A percentile compares a stretch with the other conserved stretches of the same genome.
Evolutionary conservation across 2,113 vertebrate genomes (phyloP).

Genomic region (Hymenochirus boettgeri): DNA sequence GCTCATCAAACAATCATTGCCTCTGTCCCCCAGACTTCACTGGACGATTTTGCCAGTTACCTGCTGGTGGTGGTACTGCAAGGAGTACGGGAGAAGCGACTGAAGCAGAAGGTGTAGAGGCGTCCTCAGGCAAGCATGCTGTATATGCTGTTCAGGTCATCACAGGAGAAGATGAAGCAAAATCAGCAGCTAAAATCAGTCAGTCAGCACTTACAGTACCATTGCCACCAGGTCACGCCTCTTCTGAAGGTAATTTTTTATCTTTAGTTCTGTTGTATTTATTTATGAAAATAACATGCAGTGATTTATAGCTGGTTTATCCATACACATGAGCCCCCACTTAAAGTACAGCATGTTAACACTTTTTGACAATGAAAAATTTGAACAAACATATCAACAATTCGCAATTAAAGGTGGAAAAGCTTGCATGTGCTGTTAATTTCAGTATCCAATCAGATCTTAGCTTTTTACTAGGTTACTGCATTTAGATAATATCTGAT

Average conservation of each 20-base stretch:
- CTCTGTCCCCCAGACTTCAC: conserved; percentile 82
- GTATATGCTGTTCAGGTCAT: conserved; percentile 72
- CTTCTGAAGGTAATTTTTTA: conserved; percentile 72
- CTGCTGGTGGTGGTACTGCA: conserved; percentile 39
- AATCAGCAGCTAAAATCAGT: conserved; percentile 58
- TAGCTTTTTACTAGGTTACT: too few relatives aligned
- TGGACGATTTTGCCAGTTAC: conserved; percentile 81
- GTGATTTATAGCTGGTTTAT: too few relatives aligned
- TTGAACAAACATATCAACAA: too few relatives aligned
- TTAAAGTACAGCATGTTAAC: too few relatives aligned
- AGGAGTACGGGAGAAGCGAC: conserved; percentile 11
- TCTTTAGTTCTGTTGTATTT: too few relatives aligned
- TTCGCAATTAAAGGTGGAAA: too few relatives aligned
- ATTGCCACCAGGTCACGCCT: conserved; percentile 70
- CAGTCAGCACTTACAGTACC: conserved; percentile 77
- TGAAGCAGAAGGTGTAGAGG: conserved; percentile 48
- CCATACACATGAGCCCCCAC: too few relatives aligned
- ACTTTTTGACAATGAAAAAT: too few relatives aligned
- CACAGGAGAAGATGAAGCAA: conserved; percentile 57
- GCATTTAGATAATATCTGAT: too few relatives aligned
- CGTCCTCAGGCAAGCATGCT: conserved; percentile 73
- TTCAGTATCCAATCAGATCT: too few relatives aligned
- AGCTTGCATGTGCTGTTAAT: too few relatives aligned
- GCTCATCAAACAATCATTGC: conserved; percentile 81
- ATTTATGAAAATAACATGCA: too few relatives aligned